These are phyloP conservation scores for Agonopterix alstromeriana DNA, from an alignment of 2,888 invertebrate genomes.

Conservation along the genomic window DNA sequence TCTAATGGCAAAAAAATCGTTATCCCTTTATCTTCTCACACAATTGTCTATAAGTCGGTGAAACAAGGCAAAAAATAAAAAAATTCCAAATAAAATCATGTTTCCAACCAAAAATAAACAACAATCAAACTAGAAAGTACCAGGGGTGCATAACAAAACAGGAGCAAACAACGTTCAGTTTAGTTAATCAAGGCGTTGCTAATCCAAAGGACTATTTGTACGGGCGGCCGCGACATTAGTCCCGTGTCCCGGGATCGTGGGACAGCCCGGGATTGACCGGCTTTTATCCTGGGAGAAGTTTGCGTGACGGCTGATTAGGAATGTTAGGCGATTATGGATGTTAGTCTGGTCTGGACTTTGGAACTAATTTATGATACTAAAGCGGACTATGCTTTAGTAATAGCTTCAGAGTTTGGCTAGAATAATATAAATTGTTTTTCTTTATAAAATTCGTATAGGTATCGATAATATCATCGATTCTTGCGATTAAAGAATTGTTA, in stretches of 20 bases:
- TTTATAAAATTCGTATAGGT: too few species aligned
- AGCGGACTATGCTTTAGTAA: too few species aligned
- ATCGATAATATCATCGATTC: too few species aligned
- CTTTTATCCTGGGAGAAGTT: slow-evolving; percentile 36
- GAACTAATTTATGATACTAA: neutral
- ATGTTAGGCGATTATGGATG: slow-evolving; percentile 7
- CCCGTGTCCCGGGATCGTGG: slow-evolving; percentile 42
- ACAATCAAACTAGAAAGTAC: slow-evolving; percentile 17
- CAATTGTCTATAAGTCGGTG: too few species aligned
- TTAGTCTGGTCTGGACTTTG: neutral
- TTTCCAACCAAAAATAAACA: slow-evolving; percentile 6
- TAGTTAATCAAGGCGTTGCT: slow-evolving; percentile 42
- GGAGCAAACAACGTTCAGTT: slow-evolving; percentile 42
- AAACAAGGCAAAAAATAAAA: too few species aligned
- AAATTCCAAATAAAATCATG: neutral
- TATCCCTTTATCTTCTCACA: too few species aligned
- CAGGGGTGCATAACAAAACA: slow-evolving; percentile 34
- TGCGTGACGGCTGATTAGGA: slow-evolving; percentile 32
- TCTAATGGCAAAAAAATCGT: too few species aligned
- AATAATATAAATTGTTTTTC: too few species aligned
- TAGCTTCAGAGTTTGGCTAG: too few species aligned
- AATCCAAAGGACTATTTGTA: slow-evolving; percentile 61
- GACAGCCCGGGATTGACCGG: slow-evolving; percentile 34
- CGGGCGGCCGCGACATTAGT: slow-evolving; percentile 63
- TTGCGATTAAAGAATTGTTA: too few species aligned